Evolutionary conservation across 2,888 invertebrate genomes (phyloP).

Genomic region (Tachina grossa): DNA sequence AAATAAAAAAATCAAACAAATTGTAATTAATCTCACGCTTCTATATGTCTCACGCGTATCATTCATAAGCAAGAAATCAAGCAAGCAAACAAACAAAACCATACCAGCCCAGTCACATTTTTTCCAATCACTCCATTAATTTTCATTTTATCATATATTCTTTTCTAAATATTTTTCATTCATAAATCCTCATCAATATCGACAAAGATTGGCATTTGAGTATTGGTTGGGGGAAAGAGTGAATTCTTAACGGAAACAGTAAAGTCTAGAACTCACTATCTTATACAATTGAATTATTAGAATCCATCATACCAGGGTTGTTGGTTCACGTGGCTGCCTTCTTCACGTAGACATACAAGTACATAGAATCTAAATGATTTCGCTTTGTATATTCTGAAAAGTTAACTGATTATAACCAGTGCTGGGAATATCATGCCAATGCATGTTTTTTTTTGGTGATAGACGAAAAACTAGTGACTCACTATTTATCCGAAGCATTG

Average conservation of each 20-base stretch:
- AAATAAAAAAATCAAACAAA: conserved; percentile 32
- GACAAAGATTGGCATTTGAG: conserved; percentile 34
- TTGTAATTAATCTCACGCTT: conserved; percentile 72
- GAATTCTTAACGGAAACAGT: neutral
- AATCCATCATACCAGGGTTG: too few relatives aligned
- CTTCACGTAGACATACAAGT: too few relatives aligned
- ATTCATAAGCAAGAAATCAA: conserved; percentile 66
- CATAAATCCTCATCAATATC: conserved; percentile 64
- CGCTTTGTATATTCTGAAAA: too few relatives aligned
- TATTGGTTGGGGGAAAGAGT: conserved; percentile 2
- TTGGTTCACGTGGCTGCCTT: too few relatives aligned
- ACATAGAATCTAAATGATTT: too few relatives aligned
- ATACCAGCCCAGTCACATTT: neutral
- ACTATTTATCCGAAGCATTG: too few relatives aligned
- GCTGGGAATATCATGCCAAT: too few relatives aligned
- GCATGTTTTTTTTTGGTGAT: too few relatives aligned
- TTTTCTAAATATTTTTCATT: conserved; percentile 65
- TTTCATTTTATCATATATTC: conserved; percentile 32
- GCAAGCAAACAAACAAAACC: conserved; percentile 40
- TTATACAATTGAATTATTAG: too few relatives aligned
- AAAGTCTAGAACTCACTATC: too few relatives aligned
- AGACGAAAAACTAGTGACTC: too few relatives aligned
- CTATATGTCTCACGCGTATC: conserved; percentile 74
- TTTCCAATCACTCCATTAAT: conserved; percentile 20
- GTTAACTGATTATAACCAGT: too few relatives aligned